A percentile compares a stretch with the other conserved stretches of the same genome.
Evolutionary conservation across 2,113 vertebrate species (phyloP).

Genomic region (Alaudala cheleensis): DNA sequence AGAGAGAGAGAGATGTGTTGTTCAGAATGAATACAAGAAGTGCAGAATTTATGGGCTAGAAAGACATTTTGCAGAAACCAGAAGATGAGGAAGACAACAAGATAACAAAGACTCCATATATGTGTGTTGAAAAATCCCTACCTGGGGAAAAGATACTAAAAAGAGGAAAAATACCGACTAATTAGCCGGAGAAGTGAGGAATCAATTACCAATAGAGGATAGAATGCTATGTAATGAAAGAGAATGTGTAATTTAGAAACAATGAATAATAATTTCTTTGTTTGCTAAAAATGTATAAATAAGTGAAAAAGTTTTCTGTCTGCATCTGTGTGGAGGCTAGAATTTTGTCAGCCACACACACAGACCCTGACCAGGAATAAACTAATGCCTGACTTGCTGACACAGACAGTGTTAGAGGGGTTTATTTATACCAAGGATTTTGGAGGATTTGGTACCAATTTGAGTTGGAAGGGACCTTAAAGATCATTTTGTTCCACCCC

Average conservation of each 20-base stretch:
- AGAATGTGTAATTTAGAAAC: fast-evolving
- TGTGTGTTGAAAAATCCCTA: background rate
- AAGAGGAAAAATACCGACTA: background rate
- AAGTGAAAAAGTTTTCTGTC: background rate
- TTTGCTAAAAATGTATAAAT: background rate
- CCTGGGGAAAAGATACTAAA: background rate
- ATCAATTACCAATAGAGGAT: background rate
- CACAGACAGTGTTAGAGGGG: background rate
- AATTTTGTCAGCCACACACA: background rate
- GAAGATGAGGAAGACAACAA: background rate
- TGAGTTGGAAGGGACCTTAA: background rate
- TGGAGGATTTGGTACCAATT: background rate
- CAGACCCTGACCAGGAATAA: background rate
- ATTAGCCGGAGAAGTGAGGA: background rate
- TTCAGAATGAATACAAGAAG: background rate
- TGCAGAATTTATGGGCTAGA: background rate
- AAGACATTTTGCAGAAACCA: background rate
- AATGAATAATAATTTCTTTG: background rate
- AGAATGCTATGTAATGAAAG: background rate
- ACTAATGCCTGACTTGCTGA: background rate
- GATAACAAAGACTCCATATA: background rate
- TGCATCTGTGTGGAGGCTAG: background rate
- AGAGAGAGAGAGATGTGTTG: background rate
- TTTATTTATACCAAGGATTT: background rate
- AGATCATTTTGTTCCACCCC: background rate